Percentiles rank a stretch among this genome's conserved stretches.
phyloP scores from a whole-genome alignment of 2,113 vertebrate genomes.

The Eleginops maclovinus region DNA sequence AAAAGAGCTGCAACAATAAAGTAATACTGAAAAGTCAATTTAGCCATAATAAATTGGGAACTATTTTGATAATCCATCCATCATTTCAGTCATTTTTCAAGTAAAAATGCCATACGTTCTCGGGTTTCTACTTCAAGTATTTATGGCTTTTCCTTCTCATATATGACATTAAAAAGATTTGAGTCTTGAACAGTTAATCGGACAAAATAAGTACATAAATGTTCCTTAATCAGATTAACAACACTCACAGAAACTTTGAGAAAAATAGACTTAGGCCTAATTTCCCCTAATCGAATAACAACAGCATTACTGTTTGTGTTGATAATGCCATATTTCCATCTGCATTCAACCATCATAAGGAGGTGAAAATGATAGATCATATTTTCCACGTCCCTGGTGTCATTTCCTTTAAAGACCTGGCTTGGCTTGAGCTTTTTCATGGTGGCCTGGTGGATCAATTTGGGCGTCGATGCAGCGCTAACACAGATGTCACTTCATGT shows the following conservation, averaged over 20 bases:
- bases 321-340: background rate
- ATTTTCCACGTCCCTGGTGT: background rate
- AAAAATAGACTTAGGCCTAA: background rate
- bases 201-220: too few species aligned
- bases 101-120: background rate
- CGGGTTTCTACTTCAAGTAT: background rate
- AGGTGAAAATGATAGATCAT: background rate
- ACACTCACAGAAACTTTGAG: background rate
- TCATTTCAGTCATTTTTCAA: background rate
- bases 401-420: slow-evolving; percentile 8
- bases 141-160: background rate
- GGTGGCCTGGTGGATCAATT: slow-evolving; percentile 52
- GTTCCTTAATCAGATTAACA: background rate
- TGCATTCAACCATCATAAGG: background rate
- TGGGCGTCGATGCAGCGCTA: slow-evolving; percentile 25
- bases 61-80: background rate
- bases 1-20: background rate
- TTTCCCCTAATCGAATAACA: background rate
- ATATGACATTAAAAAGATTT: too few species aligned
- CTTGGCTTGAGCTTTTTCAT: slow-evolving; percentile 29
- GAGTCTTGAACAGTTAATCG: too few species aligned
- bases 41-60: background rate
- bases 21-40: background rate
- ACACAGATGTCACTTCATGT: slow-evolving; percentile 61
- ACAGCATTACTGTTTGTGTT: background rate